Base-by-base conservation (phyloP, 2,113 vertebrate genomes). In the Pagrus major region DNA sequence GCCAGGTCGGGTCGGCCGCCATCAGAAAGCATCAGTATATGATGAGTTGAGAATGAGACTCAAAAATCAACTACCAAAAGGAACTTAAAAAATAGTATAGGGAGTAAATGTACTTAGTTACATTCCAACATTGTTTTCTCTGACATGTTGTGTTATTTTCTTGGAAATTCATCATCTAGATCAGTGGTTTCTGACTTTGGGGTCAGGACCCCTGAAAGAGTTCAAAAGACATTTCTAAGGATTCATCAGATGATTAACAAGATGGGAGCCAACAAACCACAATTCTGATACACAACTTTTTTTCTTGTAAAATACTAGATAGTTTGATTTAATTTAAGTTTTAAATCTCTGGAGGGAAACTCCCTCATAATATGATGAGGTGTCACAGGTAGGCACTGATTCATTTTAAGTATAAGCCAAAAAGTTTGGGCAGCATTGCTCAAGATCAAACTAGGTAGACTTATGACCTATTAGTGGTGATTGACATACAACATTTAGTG, bases 381-480 rank as follows among this genome's bases (percentile, higher is more conserved):
- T 55, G 18, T 55, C n/a, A 21, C 2, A 59, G n/a, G 25, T 11
- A 47, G 6, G 59, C 31, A 16, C 15, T 52, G 11, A 2, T 54
- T 54, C 3, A 67, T 47, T 54, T 71, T 3, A 56, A 39, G 9
- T 3, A 55, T 10, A n/a, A 16, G 21, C 33, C 18, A 31, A 55
- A 37, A 51, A n/a, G 6, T 49, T 75, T 74, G 3, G 3, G 18
- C 33, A 23, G 7, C 35, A 14, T 5, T 18, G 27, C 1, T 61
- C 9, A 42, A 29, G 16, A 16, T 35, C 2, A 65, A 82, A 20
- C 27, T 20, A 44, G 5, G 6, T 18, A 68, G 6, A 15, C 29
- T 16, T 46, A 2, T 68, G 21, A 75, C 74, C 3, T 27, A 44
- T 76, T 84, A 86, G 73, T 89, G 92, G 90, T 81, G 25, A 78